phyloP scores from a whole-genome alignment of 2,113 vertebrate genomes.

The Marmota monax region DNA sequence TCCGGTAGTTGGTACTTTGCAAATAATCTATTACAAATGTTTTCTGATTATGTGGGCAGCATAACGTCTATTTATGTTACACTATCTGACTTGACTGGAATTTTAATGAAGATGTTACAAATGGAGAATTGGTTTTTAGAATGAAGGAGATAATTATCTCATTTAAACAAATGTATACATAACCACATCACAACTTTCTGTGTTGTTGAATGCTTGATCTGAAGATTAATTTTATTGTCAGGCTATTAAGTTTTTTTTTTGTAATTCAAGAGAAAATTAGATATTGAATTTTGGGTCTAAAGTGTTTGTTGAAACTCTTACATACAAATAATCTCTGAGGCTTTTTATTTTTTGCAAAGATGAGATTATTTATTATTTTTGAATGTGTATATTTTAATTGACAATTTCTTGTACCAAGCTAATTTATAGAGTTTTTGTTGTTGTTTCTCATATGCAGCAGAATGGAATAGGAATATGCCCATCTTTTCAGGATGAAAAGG shows the following conservation, averaged over 20 bases:
- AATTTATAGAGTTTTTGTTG: background rate
- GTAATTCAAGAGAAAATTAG: conserved; percentile 13
- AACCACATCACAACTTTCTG: background rate
- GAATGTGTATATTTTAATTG: conserved; percentile 4
- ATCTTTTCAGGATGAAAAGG: background rate
- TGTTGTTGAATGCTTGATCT: conserved; percentile 31
- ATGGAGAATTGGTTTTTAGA: conserved; percentile 21
- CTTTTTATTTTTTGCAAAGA: background rate
- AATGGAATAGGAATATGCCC: background rate
- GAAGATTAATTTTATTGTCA: conserved; percentile 50
- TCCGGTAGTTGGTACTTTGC: background rate
- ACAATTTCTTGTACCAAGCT: background rate
- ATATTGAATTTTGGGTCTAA: background rate
- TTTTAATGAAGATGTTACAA: conserved; percentile 39
- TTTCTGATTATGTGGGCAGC: background rate
- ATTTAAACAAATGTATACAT: background rate
- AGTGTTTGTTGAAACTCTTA: background rate
- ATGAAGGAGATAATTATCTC: background rate
- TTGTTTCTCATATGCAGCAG: background rate
- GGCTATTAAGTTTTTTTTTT: background rate
- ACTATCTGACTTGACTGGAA: background rate
- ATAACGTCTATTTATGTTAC: background rate
- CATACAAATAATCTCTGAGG: background rate
- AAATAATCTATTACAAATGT: background rate
- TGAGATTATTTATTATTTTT: background rate